Evolutionary conservation across 2,797 vertebrate species (phyloP), one percentile per base, ranked within the genome.

Genomic region (Malacoctenus gilli): DNA sequence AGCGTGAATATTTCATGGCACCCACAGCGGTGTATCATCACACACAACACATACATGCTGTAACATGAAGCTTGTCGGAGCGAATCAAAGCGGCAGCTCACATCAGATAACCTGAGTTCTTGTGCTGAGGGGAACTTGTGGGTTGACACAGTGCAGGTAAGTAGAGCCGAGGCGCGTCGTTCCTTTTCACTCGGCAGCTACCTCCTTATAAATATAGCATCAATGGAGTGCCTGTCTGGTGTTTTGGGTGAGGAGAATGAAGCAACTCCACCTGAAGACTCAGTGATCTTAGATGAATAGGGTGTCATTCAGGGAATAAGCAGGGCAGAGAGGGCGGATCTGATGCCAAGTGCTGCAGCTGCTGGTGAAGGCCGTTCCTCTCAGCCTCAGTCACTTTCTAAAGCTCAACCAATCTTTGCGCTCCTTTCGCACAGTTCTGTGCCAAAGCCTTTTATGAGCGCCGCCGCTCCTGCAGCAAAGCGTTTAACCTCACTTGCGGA

Each of bases 161-260:
- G 65, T 44, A 80, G 68, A 82, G 68, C 70, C 49, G 68, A 77
- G 48, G 66, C 77, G 42, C 63, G 62, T 76, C 73, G 75, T 72
- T 65, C 53, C 53, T 63, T 86, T 77, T 75, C 63, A 68, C 70
- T 70, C 64, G 31, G 59, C 75, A 68, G 39, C 55, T 47, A 57
- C 64, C 63, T 73, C 52, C 65, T 85, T 75, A 89, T 89, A 89
- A 91, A 91, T 89, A 84, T 86, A 86, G 73, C 82, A 90, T 91
- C 81, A 89, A 85, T 84, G 66, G 58, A 58, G 68, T 70, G 41
- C 35, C 68, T 79, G 77, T 69, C 75, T 82, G 73, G 57, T 51
- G 79, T 80, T 85, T 79, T 79, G 82, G 79, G 72, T 73, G 56
- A 71, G 59, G 70, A 79, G 83, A 87, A 83, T 79, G 77, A 84